phyloP scores from a whole-genome alignment of 2,113 vertebrate species.

The Circaetus gallicus region DNA sequence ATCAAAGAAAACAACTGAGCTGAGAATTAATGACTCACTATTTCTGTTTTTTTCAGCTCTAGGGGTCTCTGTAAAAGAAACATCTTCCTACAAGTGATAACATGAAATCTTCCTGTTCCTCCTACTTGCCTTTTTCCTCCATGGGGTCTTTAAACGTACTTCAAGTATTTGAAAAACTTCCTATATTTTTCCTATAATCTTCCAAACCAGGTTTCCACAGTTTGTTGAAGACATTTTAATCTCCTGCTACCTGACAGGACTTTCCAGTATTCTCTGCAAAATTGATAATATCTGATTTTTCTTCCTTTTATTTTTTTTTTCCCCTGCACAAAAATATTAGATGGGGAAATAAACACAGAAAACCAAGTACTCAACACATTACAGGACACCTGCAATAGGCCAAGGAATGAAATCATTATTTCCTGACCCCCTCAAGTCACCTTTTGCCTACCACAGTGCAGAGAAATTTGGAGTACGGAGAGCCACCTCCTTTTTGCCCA shows the following conservation, averaged over 20 bases:
- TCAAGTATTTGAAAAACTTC: conserved; percentile 11
- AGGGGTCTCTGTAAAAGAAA: conserved; percentile 12
- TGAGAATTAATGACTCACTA: conserved; percentile 32
- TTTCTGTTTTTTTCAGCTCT: not conserved
- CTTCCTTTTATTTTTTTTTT: not conserved
- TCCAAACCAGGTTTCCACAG: not conserved
- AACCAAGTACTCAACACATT: not conserved
- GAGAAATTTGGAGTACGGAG: not conserved
- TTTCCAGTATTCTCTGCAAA: not conserved
- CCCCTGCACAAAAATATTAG: not conserved
- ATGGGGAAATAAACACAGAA: not conserved
- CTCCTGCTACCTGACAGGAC: not conserved
- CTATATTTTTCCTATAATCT: not conserved
- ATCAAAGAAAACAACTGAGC: conserved; percentile 37
- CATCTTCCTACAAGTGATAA: conserved; percentile 22
- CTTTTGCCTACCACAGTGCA: not conserved
- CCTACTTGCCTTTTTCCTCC: not conserved
- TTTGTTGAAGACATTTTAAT: conserved; percentile 2
- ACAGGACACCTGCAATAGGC: not conserved
- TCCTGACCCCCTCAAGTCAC: not conserved
- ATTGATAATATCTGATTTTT: not conserved
- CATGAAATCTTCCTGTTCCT: conserved; percentile 23
- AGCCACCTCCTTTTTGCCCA: not conserved
- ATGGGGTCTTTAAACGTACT: conserved; percentile 2
- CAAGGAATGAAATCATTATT: not conserved